A percentile compares a stretch with the other conserved stretches of the same genome.
Conservation (phyloP, 1,140 invertebrate genomes). For the Neocloeon triangulifer region DNA sequence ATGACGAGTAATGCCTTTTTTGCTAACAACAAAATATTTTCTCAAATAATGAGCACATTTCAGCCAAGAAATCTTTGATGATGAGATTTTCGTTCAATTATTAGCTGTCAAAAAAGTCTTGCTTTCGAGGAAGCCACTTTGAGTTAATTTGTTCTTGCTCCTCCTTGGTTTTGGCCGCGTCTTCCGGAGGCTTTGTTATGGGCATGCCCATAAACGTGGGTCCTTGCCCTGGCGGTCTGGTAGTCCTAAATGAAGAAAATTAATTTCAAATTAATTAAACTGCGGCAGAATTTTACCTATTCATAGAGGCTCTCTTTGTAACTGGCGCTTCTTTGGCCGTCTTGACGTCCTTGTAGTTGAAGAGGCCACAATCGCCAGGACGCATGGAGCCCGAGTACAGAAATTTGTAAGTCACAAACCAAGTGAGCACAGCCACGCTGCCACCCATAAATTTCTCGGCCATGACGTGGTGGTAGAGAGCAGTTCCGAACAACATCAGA, state of each 20-base stretch:
- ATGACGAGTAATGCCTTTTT: too few species aligned
- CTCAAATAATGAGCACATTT: too few species aligned
- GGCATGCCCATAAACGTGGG: constrained; percentile 61
- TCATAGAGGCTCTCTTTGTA: constrained; percentile 21
- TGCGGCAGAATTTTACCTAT: constrained; percentile 10
- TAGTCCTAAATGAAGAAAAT: constrained; percentile 9
- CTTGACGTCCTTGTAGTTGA: constrained; percentile 36
- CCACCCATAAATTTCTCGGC: constrained; percentile 83
- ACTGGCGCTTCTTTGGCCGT: constrained; percentile 5
- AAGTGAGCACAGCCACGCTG: constrained; percentile 59
- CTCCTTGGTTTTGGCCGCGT: too few species aligned
- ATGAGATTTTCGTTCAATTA: too few species aligned
- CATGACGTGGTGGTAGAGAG: constrained; percentile 88
- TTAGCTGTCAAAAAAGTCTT: too few species aligned
- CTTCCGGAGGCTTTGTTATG: too few species aligned
- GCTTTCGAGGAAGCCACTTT: too few species aligned
- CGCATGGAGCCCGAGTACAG: constrained; percentile 49
- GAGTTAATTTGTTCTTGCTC: too few species aligned
- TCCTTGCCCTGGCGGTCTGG: constrained; percentile 15
- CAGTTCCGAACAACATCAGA: constrained; percentile 74
- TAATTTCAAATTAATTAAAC: constrained; percentile 15
- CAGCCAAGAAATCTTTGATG: too few species aligned
- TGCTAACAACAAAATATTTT: too few species aligned
- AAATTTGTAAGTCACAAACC: constrained; percentile 77
- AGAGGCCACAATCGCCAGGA: constrained; percentile 55